Evolutionary conservation across 2,113 vertebrate species (phyloP).

Genomic region (Gavialis gangeticus): DNA sequence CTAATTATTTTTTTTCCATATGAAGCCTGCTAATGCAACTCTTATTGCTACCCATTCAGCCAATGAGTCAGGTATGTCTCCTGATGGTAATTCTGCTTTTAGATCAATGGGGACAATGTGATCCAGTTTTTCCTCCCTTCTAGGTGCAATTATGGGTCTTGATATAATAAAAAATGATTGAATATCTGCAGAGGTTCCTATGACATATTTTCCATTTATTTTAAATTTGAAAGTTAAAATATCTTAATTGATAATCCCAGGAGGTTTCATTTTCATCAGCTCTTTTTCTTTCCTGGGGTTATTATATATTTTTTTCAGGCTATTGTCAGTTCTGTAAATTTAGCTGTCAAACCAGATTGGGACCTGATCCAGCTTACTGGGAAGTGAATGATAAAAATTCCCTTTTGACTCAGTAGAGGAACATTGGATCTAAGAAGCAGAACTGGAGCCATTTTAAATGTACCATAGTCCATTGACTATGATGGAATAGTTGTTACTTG

Average conservation of each 20-base stretch:
- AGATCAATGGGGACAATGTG: constrained; percentile 72
- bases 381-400: neutral
- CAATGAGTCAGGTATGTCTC: constrained; percentile 54
- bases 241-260: constrained; percentile 63
- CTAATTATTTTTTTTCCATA: constrained; percentile 53
- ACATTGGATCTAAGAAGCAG: constrained; percentile 35
- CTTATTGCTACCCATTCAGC: constrained; percentile 22
- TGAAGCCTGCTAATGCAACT: constrained; percentile 47
- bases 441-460: constrained; percentile 15
- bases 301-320: constrained; percentile 52
- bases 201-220: constrained; percentile 71
- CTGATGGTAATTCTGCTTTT: constrained; percentile 70
- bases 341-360: constrained; percentile 59
- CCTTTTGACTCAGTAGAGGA: neutral
- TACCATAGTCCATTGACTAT: constrained; percentile 16
- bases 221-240: constrained; percentile 64
- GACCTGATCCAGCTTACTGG: constrained; percentile 4
- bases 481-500: neutral
- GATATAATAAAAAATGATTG: constrained; percentile 72
- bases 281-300: constrained; percentile 52
- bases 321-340: constrained; percentile 62
- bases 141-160: constrained; percentile 71
- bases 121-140: constrained; percentile 78
- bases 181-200: constrained; percentile 56
- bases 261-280: constrained; percentile 57